Evolutionary conservation across 2,797 vertebrate species (phyloP).

Genomic region (Pempheris klunzingeri): DNA sequence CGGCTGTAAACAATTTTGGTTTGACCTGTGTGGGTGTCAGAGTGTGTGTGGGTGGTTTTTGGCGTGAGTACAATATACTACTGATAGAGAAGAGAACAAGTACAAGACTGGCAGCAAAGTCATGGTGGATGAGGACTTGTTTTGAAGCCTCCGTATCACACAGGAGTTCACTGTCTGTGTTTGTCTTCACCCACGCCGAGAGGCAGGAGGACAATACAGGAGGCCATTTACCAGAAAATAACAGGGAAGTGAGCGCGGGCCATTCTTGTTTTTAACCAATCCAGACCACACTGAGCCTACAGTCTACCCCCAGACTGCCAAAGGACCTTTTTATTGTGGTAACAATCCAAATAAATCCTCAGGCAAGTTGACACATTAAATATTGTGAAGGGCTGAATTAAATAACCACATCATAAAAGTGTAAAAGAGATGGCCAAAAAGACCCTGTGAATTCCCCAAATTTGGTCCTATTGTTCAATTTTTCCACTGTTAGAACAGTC

Average conservation of each 20-base stretch:
- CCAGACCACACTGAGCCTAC: slow-evolving; percentile 34
- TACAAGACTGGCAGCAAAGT: slow-evolving; percentile 36
- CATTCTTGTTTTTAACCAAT: slow-evolving; percentile 49
- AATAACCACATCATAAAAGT: slow-evolving; percentile 32
- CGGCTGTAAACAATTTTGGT: slow-evolving; percentile 54
- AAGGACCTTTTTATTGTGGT: slow-evolving; percentile 32
- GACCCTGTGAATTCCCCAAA: slow-evolving; percentile 13
- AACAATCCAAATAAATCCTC: slow-evolving; percentile 29
- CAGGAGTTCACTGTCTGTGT: slow-evolving; percentile 59
- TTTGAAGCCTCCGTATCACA: slow-evolving; percentile 60
- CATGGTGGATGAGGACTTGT: slow-evolving; percentile 41
- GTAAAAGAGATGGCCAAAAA: slow-evolving; percentile 2
- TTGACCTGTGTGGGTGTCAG: slow-evolving; percentile 71
- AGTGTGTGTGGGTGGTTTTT: slow-evolving; percentile 66
- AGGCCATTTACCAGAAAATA: slow-evolving; percentile 54
- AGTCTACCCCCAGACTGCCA: slow-evolving; percentile 25
- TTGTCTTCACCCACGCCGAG: slow-evolving; percentile 60
- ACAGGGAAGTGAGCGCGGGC: slow-evolving; percentile 35
- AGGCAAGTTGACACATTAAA: slow-evolving; percentile 20
- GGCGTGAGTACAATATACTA: slow-evolving; percentile 36
- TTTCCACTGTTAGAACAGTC: slow-evolving; percentile 5
- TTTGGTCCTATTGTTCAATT: slow-evolving; percentile 4
- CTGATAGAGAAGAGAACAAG: slow-evolving; percentile 58
- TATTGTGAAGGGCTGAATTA: slow-evolving; percentile 26
- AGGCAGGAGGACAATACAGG: slow-evolving; percentile 50